A percentile compares a stretch with the other conserved stretches of the same genome.
phyloP scores from a whole-genome alignment of 2,797 vertebrate species.

The Eulemur rubriventer region DNA sequence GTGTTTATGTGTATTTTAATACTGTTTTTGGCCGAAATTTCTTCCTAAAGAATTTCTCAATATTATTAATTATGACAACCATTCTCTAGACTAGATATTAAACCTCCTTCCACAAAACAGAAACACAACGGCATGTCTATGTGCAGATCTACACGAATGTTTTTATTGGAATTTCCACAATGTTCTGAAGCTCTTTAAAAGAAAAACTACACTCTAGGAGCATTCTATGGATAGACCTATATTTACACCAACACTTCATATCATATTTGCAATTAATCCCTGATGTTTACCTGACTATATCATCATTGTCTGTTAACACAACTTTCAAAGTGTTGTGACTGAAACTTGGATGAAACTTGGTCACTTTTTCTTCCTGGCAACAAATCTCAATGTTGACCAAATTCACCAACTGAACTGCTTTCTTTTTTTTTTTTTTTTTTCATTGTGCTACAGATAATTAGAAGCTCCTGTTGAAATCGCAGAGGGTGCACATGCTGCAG shows the following conservation, averaged over 20 bases:
- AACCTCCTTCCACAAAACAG: neutral
- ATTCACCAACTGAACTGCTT: conserved; percentile 22
- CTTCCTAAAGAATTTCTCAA: neutral
- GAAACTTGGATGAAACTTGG: neutral
- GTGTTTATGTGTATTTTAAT: neutral
- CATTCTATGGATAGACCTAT: neutral
- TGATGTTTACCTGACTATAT: conserved; percentile 18
- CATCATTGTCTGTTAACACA: neutral
- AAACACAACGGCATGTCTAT: neutral
- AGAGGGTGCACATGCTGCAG: conserved; percentile 56
- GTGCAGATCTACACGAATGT: neutral
- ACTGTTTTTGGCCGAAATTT: neutral
- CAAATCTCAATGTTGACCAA: conserved; percentile 50
- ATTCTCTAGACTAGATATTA: neutral
- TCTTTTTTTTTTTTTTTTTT: no score
- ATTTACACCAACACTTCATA: neutral
- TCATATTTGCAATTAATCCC: conserved; percentile 32
- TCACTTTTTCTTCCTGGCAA: neutral
- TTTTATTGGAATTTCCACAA: conserved; percentile 3
- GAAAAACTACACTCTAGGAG: neutral
- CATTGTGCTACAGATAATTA: conserved; percentile 61
- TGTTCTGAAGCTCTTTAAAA: neutral
- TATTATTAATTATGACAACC: neutral
- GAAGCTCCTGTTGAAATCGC: conserved; percentile 60
- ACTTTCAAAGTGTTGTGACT: conserved; percentile 44